A percentile compares a stretch with the other conserved stretches of the same genome.
Conservation (phyloP, 2,797 vertebrate genomes). For the Pseudochaenichthys georgianus region DNA sequence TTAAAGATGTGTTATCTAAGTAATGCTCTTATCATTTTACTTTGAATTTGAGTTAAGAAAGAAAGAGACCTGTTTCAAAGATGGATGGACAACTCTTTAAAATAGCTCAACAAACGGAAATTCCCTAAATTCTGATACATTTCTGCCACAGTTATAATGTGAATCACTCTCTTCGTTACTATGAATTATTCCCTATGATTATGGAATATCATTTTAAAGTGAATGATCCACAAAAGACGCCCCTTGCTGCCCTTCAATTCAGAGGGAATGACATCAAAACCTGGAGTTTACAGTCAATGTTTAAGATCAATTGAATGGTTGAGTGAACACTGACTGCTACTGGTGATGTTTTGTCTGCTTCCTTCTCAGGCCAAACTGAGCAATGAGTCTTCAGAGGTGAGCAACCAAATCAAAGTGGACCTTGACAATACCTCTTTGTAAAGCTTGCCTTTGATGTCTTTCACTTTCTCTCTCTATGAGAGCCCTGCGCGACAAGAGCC, state of each 20-base stretch:
- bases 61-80: neutral
- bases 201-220: neutral
- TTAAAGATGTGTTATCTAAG: slow-evolving; percentile 3
- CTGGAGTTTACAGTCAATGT: neutral
- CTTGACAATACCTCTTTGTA: slow-evolving; percentile 16
- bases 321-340: neutral
- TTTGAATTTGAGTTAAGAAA: neutral
- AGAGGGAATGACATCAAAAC: neutral
- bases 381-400: slow-evolving; percentile 26
- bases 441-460: slow-evolving; percentile 25
- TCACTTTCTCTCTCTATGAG: slow-evolving; percentile 13
- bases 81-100: neutral
- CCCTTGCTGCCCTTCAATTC: neutral
- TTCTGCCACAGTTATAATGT: neutral
- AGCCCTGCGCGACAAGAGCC: neutral
- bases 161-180: too few relatives aligned
- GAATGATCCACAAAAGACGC: neutral
- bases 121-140: neutral
- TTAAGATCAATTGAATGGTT: slow-evolving; percentile 10
- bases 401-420: slow-evolving; percentile 26
- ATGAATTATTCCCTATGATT: neutral
- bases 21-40: neutral
- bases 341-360: slow-evolving; percentile 10
- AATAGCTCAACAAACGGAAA: neutral
- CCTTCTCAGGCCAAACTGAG: neutral